Evolutionary conservation across 2,888 invertebrate genomes (phyloP), one percentile per base, ranked within the genome.

Genomic region (Sussaba pulchella): DNA sequence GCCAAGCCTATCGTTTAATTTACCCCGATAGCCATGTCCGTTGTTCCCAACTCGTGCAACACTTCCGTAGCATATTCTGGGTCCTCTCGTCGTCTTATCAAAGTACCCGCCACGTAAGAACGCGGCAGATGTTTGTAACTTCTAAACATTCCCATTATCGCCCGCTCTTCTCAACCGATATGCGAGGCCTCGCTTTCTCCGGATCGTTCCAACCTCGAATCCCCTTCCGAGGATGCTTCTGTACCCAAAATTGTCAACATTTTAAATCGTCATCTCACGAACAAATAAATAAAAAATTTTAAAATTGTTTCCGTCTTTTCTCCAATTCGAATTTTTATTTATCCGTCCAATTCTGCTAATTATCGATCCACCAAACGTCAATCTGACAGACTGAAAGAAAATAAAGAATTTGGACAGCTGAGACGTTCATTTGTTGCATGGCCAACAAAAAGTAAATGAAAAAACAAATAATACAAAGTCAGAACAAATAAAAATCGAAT

Each of bases 21-120:
- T 78, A 89, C 89, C 80, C 86, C 86, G 9, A 87, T 80, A 17
- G 83, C 78, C 14, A 59, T 36, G 4, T 85, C 85, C 0, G 89
- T 88, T 1, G 87, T 88, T 69, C 86, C 89, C 24, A 84, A 14
- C 54, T 86, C 87, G 3, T 83, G 82, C 45, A 85, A 19, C 2
- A 89, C 17, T 83, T 89, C 84, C 0, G 89, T 89, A 17, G 73
- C 61, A 31, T 73, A 26, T 2, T 87, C 86, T 0, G 67, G 52
- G 39, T 79, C 36, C 45, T 81, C 71, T 14, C 83, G 59, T 17
- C 77, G 36, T 41, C 81, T 63, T 21, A 81, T 61, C 39, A 81
- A 26, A 10, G 81, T 78, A 12, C 74, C 78, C 77, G 78, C 78
- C 19, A 81, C 5, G 39, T 78, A 78, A 26, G 81, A 81, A 21